These are phyloP conservation scores for Spisula subtruncata DNA, from an alignment of 2,888 invertebrate species.

Conservation along the genomic window DNA sequence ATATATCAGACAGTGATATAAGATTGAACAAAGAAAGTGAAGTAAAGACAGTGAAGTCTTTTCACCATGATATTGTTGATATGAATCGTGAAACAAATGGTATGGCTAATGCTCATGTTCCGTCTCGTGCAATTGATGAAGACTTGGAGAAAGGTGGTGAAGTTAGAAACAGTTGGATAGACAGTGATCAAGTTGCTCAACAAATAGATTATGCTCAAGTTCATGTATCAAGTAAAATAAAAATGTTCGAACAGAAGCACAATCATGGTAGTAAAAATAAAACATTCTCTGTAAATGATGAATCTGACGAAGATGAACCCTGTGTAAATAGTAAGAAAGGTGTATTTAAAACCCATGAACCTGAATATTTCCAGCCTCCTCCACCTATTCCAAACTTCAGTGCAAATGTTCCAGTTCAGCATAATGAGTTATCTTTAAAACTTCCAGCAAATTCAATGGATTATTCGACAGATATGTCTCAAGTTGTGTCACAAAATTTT, in stretches of 20 bases:
- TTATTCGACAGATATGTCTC: constrained; percentile 65
- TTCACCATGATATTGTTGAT: constrained; percentile 39
- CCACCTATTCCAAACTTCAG: constrained; percentile 67
- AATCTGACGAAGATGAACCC: not conserved
- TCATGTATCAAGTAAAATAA: constrained; percentile 47
- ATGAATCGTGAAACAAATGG: constrained; percentile 17
- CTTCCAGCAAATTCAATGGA: constrained; percentile 68
- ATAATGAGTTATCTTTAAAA: constrained; percentile 61
- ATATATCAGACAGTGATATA: constrained; percentile 10
- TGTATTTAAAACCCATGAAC: not conserved
- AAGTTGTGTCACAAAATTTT: constrained; percentile 51
- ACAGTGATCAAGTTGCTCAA: constrained; percentile 5
- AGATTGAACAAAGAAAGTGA: not conserved
- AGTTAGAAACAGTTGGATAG: constrained; percentile 2
- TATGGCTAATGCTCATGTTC: constrained; percentile 14
- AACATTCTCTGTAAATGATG: not conserved
- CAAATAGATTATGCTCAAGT: constrained; percentile 32
- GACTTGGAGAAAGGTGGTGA: not conserved
- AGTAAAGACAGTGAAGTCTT: not conserved
- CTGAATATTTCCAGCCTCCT: constrained; percentile 43
- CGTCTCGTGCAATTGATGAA: not conserved
- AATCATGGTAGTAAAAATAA: constrained; percentile 1
- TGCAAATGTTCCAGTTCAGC: constrained; percentile 40
- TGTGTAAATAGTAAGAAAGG: not conserved
- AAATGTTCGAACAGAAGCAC: constrained; percentile 40